These are phyloP conservation scores for Tetranychus piercei DNA, from an alignment of 2,888 invertebrate species.

Conservation along the genomic window DNA sequence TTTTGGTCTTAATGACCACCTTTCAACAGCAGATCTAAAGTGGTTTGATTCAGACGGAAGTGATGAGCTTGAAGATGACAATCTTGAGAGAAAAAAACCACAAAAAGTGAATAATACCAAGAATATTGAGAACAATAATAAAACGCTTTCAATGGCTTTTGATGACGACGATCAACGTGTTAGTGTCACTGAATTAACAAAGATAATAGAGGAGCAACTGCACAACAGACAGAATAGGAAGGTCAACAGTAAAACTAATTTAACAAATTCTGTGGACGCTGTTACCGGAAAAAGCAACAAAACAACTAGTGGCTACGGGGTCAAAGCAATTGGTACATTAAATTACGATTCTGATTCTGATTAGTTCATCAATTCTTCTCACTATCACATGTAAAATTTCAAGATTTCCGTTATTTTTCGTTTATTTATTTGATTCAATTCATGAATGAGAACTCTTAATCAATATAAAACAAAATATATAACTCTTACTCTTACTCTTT, in stretches of 20 bases:
- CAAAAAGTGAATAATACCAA: not conserved
- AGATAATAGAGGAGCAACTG: constrained; percentile 7
- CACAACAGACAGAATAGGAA: not conserved
- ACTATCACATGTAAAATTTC: no score
- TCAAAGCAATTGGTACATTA: not conserved
- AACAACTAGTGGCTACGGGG: not conserved
- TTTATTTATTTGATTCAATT: no score
- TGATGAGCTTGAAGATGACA: not conserved
- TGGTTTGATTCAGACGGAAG: constrained; percentile 3
- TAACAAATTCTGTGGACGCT: not conserved
- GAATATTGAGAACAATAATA: not conserved
- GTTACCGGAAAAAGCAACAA: not conserved
- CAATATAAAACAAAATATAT: no score
- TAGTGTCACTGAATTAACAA: not conserved
- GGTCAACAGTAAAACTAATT: not conserved
- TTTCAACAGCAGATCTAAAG: not conserved
- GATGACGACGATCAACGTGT: not conserved
- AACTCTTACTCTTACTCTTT: no score
- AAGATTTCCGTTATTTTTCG: no score
- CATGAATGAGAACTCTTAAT: no score
- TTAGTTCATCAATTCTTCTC: not conserved
- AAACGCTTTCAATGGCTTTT: not conserved
- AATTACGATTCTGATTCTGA: not conserved
- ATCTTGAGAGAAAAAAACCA: not conserved
- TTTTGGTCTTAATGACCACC: not conserved